Evolutionary conservation across 2,113 vertebrate genomes (phyloP).

Genomic region (Tenebrosternarchus preto): DNA sequence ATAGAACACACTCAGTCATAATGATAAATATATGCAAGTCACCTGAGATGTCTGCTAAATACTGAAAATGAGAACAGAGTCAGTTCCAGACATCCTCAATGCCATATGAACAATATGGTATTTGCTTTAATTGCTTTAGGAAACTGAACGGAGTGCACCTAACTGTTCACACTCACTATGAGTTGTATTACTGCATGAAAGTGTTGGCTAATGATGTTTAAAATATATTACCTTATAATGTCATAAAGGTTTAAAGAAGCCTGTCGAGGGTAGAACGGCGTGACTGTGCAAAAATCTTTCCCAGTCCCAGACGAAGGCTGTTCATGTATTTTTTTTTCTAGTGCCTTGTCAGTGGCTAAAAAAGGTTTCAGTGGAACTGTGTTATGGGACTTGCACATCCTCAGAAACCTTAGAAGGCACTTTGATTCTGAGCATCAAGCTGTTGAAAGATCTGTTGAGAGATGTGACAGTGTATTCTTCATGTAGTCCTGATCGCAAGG

Average conservation of each 20-base stretch:
- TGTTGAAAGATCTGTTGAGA: slow-evolving; percentile 57
- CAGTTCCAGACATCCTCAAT: neutral
- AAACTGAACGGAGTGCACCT: no score
- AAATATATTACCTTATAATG: slow-evolving; percentile 7
- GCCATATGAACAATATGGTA: neutral
- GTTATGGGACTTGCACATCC: slow-evolving; percentile 65
- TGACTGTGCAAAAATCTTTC: slow-evolving; percentile 55
- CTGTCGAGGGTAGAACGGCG: slow-evolving; percentile 38
- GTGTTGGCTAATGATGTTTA: neutral
- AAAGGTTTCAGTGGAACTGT: slow-evolving; percentile 69
- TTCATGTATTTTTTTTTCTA: slow-evolving; percentile 61
- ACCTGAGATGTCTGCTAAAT: no score
- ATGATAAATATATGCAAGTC: no score
- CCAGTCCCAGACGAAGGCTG: slow-evolving; percentile 53
- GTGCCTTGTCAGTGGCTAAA: slow-evolving; percentile 65
- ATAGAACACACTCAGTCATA: no score
- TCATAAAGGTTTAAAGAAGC: slow-evolving; percentile 28
- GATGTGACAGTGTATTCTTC: slow-evolving; percentile 45
- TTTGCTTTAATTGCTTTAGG: no score
- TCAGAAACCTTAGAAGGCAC: slow-evolving; percentile 22
- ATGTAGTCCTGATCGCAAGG: slow-evolving; percentile 19
- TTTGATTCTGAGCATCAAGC: slow-evolving; percentile 56
- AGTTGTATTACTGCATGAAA: neutral
- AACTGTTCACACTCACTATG: neutral
- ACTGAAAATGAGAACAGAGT: neutral